phyloP scores from a whole-genome alignment of 2,888 invertebrate genomes.

The Apamea monoglypha region DNA sequence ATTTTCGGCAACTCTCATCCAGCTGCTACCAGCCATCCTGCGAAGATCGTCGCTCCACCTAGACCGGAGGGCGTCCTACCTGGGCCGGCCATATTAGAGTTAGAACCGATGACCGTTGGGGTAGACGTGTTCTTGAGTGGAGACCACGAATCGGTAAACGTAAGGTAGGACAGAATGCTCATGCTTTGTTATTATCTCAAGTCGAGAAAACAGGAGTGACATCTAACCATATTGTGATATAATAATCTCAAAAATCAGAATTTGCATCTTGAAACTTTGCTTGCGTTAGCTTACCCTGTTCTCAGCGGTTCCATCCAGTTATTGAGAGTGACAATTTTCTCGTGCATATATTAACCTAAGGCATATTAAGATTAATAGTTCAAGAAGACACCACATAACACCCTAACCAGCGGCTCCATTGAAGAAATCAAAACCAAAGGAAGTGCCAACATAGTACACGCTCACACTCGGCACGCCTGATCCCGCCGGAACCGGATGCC shows the following conservation, averaged over 20 bases:
- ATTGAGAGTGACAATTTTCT: not conserved
- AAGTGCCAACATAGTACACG: constrained; percentile 72
- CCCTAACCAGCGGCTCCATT: constrained; percentile 48
- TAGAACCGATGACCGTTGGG: not conserved
- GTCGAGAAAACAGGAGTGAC: not conserved
- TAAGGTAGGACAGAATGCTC: not conserved
- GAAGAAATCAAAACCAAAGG: constrained; percentile 73
- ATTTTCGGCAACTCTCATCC: not conserved
- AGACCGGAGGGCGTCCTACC: not conserved
- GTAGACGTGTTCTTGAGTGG: not conserved
- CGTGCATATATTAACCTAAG: not conserved
- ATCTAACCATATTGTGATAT: not conserved
- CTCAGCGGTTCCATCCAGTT: not conserved
- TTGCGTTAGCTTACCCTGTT: not conserved
- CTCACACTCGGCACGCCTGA: constrained; percentile 75
- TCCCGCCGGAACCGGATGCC: constrained; percentile 83
- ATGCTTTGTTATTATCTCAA: not conserved
- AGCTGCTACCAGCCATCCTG: not conserved
- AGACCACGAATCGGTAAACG: not conserved
- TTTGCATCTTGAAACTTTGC: not conserved
- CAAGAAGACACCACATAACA: constrained; percentile 17
- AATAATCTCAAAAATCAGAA: not conserved
- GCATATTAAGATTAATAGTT: constrained; percentile 11
- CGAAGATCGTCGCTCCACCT: not conserved
- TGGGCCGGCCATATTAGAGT: not conserved